Evolutionary conservation across 2,888 invertebrate species (phyloP), one percentile per base, ranked within the genome.

Genomic region (Morpho achilles): DNA sequence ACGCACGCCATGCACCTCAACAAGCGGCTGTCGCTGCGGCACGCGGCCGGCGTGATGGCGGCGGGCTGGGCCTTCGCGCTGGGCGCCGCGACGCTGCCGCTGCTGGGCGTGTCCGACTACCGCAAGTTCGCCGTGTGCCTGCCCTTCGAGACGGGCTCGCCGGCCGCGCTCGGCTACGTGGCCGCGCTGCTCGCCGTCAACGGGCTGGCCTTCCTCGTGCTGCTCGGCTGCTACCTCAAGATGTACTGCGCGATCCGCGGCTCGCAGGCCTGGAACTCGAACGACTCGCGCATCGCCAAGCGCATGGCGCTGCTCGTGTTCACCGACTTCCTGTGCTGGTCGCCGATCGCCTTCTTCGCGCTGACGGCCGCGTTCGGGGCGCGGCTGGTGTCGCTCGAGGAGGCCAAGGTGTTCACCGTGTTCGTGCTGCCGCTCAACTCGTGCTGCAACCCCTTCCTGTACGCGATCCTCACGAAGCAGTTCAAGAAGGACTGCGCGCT

Each of bases 201-300:
- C 83, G 98, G 98, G 5, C 92, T 97, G 23, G 98, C 98, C 2
- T 99, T 99, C 84, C 91, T 97, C 42, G 97, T 98, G 60, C 93
- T 99, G 56, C 97, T 98, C 94, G 96, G 97, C 56, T 98, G 98
- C 84, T 99, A 99, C 81, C 91, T 98, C 61, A 98, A 98, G 86
- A 98, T 99, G 97, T 99, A 98, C 88, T 97, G 98, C 87, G 97
- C 98, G 57, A 98, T 99, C 68, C 93, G 98, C n/a, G 98, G 98
- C 60, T 98, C 98, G 69, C 96, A 97, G 80, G 98, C 98, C 0
- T 98, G 98, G 98, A 98, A 98, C 82, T 97, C 97, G 3, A 98
- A 98, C 84, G 98, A 99, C 83, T 97, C 98, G 8, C 92, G 98
- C 56, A 98, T 99, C 70, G 98, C 99, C 48, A 98, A 98, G 82